Conservation (phyloP, 2,797 vertebrate genomes). For the Squalus acanthias region DNA sequence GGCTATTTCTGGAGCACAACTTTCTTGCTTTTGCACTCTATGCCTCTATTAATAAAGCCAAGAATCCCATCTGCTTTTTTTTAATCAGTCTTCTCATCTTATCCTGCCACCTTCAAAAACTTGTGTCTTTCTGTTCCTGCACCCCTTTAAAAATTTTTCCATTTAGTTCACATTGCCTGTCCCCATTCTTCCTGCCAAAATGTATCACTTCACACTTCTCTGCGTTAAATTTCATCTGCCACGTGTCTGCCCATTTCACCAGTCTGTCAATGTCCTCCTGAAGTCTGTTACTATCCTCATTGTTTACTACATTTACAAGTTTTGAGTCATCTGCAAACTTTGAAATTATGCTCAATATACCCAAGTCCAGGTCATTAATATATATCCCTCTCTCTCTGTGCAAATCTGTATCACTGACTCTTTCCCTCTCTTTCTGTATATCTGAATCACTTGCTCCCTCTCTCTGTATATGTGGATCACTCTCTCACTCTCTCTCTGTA, state of each 20-base stretch:
- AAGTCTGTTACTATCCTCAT: too few species aligned
- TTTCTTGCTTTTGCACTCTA: neutral
- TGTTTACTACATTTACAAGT: too few species aligned
- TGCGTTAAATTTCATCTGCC: too few species aligned
- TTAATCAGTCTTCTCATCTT: neutral
- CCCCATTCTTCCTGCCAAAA: neutral
- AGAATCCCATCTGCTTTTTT: neutral
- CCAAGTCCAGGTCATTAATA: too few species aligned
- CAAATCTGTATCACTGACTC: too few species aligned
- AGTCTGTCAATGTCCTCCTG: too few species aligned
- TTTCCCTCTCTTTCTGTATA: neutral
- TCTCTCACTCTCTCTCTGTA: neutral
- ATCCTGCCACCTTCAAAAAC: neutral
- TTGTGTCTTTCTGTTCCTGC: neutral
- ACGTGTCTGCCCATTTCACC: too few species aligned
- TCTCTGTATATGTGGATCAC: neutral
- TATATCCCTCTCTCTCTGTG: too few species aligned
- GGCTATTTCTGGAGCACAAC: neutral
- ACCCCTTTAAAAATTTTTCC: neutral
- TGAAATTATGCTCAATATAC: neutral
- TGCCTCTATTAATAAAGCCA: neutral
- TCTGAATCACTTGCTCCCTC: neutral
- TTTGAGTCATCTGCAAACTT: too few species aligned
- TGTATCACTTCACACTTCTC: neutral
- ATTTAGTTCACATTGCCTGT: neutral